phyloP scores from a whole-genome alignment of 1,140 invertebrate species.

The Dendroctonus valens region DNA sequence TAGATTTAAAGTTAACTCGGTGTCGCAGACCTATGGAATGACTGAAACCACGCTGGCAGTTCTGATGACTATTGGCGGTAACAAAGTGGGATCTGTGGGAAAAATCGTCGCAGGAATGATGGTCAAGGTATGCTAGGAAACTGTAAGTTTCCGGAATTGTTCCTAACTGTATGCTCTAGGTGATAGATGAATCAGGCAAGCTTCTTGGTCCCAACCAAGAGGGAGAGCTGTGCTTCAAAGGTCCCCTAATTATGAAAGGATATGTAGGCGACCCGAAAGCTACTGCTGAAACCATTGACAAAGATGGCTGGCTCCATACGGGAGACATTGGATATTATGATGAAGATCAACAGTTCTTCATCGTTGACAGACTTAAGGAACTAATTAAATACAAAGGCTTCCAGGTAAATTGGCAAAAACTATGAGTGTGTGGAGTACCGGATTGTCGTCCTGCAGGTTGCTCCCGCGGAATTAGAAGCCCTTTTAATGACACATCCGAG shows the following conservation, averaged over 20 bases:
- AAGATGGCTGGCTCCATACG: conserved; percentile 74
- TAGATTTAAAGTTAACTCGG: conserved; percentile 45
- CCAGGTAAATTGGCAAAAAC: conserved; percentile 30
- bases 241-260: conserved; percentile 65
- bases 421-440: background rate
- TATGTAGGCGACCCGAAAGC: conserved; percentile 64
- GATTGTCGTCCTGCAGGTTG: conserved; percentile 55
- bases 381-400: conserved; percentile 43
- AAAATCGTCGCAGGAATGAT: conserved; percentile 60
- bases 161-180: conserved; percentile 36
- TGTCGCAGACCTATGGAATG: conserved; percentile 68
- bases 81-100: conserved; percentile 61
- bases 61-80: conserved; percentile 36
- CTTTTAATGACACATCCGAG: conserved; percentile 66
- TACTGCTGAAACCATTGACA: conserved; percentile 64
- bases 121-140: conserved; percentile 52
- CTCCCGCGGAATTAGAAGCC: conserved; percentile 78
- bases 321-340: conserved; percentile 81
- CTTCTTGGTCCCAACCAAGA: conserved; percentile 60
- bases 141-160: background rate
- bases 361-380: conserved; percentile 42
- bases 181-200: conserved; percentile 63
- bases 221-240: conserved; percentile 73
- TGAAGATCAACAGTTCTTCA: conserved; percentile 52
- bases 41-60: conserved; percentile 64